A percentile compares a stretch with the other conserved stretches of the same genome.
phyloP scores from a whole-genome alignment of 2,888 invertebrate genomes.

The Tenthredo livida region DNA sequence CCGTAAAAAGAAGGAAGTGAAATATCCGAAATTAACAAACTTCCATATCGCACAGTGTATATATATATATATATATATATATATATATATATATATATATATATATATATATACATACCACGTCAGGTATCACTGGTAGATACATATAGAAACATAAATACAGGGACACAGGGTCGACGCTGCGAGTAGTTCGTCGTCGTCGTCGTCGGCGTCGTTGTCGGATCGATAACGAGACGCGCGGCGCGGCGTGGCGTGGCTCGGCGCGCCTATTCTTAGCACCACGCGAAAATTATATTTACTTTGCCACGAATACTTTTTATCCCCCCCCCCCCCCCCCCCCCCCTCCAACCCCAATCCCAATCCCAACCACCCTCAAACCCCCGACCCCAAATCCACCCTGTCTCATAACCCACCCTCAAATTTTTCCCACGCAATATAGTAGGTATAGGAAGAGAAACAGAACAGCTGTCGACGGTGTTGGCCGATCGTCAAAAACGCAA shows the following conservation, averaged over 20 bases:
- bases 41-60: not conserved
- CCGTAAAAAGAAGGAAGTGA: not conserved
- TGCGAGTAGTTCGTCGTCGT: slow-evolving; percentile 1
- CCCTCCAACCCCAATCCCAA: no score
- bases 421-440: not conserved
- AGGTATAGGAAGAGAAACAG: not conserved
- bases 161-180: not conserved
- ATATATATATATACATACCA: not conserved
- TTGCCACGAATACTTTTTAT: slow-evolving; percentile 39
- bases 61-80: not conserved
- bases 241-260: not conserved
- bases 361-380: not conserved
- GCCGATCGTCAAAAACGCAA: slow-evolving; percentile 6
- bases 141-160: not conserved
- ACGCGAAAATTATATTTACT: slow-evolving; percentile 50
- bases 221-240: slow-evolving; percentile 42
- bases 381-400: not conserved
- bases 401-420: not conserved
- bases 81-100: not conserved
- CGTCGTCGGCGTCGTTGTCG: slow-evolving; percentile 24
- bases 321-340: not conserved
- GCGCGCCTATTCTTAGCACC: slow-evolving; percentile 47
- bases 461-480: slow-evolving; percentile 14
- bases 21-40: no score
- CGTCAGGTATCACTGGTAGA: not conserved